These are phyloP conservation scores for Nyctibius bracteatus DNA, from an alignment of 2,113 vertebrate species.

Conservation along the genomic window DNA sequence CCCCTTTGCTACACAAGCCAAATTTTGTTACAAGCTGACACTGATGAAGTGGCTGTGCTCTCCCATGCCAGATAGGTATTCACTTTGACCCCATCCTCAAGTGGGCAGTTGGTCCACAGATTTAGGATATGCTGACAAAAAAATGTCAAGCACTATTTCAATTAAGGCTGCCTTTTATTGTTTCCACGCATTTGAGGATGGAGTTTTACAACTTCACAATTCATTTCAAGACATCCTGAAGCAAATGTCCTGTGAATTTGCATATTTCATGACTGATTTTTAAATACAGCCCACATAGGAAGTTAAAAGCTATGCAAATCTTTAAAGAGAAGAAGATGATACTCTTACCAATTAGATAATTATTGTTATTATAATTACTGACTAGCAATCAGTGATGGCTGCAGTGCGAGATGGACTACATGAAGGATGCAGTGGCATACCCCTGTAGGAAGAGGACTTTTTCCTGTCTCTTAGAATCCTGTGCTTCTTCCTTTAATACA, in stretches of 20 bases:
- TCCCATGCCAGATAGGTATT: neutral
- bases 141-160: neutral
- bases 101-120: neutral
- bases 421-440: neutral
- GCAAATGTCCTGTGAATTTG: slow-evolving; percentile 11
- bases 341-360: slow-evolving; percentile 28
- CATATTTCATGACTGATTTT: slow-evolving; percentile 25
- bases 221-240: neutral
- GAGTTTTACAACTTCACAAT: neutral
- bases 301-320: neutral
- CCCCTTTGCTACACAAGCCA: neutral
- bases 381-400: neutral
- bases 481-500: neutral
- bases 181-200: neutral
- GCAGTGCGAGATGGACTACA: neutral
- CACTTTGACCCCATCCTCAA: neutral
- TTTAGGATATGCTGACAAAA: neutral
- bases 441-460: neutral
- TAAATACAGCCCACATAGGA: slow-evolving; percentile 22
- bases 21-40: neutral
- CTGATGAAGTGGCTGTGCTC: neutral
- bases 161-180: neutral
- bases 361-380: slow-evolving; percentile 17
- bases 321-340: slow-evolving; percentile 5
- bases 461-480: neutral